Conservation (phyloP, 1,140 invertebrate genomes). For the Ceratina japonica region DNA sequence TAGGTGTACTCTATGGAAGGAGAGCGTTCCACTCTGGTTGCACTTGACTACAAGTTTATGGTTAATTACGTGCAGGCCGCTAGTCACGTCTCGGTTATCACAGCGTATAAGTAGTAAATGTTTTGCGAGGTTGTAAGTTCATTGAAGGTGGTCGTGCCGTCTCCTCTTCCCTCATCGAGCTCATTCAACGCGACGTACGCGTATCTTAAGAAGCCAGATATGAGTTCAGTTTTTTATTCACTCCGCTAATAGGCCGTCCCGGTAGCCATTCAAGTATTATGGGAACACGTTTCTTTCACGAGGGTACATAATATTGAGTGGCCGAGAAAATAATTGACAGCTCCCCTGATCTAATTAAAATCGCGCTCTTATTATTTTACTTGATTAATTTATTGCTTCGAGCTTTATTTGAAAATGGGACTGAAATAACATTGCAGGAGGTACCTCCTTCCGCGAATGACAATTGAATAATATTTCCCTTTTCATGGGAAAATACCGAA, state of each 20-base stretch:
- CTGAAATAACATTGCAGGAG: no score
- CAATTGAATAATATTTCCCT: no score
- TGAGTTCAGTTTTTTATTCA: slow-evolving; percentile 22
- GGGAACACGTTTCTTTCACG: background rate
- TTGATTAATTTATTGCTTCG: no score
- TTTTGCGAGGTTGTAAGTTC: slow-evolving; percentile 61
- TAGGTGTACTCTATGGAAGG: background rate
- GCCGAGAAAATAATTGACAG: background rate
- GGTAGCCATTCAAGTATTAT: slow-evolving; percentile 1
- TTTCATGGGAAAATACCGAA: no score
- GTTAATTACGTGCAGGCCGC: slow-evolving; percentile 66
- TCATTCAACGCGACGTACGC: slow-evolving; percentile 16
- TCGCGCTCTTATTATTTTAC: no score
- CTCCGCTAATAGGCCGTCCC: slow-evolving; percentile 3
- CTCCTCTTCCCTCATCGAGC: slow-evolving; percentile 14
- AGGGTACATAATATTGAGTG: background rate
- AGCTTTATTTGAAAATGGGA: no score
- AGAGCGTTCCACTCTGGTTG: slow-evolving; percentile 27
- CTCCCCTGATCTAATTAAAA: no score
- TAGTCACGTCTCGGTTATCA: slow-evolving; percentile 53
- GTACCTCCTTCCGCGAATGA: no score
- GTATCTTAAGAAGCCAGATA: slow-evolving; percentile 4
- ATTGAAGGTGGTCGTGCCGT: slow-evolving; percentile 35
- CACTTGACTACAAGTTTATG: slow-evolving; percentile 43
- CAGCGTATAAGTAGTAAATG: slow-evolving; percentile 55